These are phyloP conservation scores for Onychostoma macrolepis DNA, from an alignment of 2,113 vertebrate species.

Conservation along the genomic window DNA sequence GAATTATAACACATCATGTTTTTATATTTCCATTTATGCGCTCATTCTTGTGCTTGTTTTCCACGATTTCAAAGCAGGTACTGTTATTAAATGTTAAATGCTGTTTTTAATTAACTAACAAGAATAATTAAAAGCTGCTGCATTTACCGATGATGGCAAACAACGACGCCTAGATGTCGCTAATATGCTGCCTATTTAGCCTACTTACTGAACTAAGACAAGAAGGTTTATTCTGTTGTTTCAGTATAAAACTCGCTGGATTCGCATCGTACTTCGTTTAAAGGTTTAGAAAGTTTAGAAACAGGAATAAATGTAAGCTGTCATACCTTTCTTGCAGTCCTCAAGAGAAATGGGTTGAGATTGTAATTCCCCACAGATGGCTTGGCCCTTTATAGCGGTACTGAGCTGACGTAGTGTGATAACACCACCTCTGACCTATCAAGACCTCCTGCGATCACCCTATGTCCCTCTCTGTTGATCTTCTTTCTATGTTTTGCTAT, in stretches of 20 bases:
- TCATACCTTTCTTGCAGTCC: conserved; percentile 66
- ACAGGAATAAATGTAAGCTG: conserved; percentile 3
- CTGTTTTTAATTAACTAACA: neutral
- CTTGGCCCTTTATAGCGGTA: conserved; percentile 67
- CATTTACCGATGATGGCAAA: neutral
- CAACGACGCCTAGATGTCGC: conserved; percentile 51
- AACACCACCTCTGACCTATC: conserved; percentile 63
- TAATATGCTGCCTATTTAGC: conserved; percentile 12
- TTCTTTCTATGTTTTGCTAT: conserved; percentile 4
- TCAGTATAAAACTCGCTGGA: neutral
- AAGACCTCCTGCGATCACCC: conserved; percentile 52
- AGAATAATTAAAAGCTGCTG: no score
- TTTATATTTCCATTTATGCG: no score
- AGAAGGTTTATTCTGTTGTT: neutral
- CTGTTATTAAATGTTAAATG: neutral
- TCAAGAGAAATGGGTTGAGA: conserved; percentile 50
- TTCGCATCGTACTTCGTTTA: neutral
- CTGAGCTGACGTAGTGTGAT: conserved; percentile 61
- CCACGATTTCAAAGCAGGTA: neutral
- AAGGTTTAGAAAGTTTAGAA: neutral
- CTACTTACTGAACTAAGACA: no score
- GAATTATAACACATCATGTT: neutral
- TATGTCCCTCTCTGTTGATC: neutral
- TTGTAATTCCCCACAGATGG: conserved; percentile 26
- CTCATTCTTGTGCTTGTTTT: neutral